Base-by-base conservation (phyloP, 2,797 vertebrate genomes). In the Spinibarbus caldwelli region DNA sequence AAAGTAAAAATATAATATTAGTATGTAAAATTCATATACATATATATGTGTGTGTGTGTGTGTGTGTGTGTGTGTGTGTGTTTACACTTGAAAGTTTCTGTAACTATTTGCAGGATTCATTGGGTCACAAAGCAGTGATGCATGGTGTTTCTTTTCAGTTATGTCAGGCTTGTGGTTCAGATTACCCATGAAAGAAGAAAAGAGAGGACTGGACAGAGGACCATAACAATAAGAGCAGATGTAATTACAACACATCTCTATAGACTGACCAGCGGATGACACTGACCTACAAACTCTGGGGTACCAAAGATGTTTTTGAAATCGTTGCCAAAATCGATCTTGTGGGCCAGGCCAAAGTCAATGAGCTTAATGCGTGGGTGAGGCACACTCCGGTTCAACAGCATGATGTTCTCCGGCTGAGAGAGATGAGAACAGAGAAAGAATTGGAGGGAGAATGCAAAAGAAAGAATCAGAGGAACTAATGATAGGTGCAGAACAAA, bases 261-360 rank as follows among this genome's bases (percentile, higher is more conserved):
- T 47, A 73, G 84, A 72, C 78, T 62, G 68, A 66, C 52, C 72
- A 79, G 45, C 26, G 78, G 26, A 72, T 52, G 78, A 54, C 83
- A 96, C 97, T 95, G 89, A 99, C 98, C 98, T 87, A 99, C 98
- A 93, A 99, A 99, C 90, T 99, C 98, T 1, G 98, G 97, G 0
- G 98, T 99, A 86, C 98, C 98, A n/a, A 99, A 99, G 90, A 99
- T 99, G 93, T 99, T 99, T 94, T 99, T 99, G 92, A 99, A 99
- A 93, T 99, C 98, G 90, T 98, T 99, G 92, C 97, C 96, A 85
- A 98, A 98, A 90, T 99, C 97, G 57, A 99, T 99, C 95, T 98
- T 99, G 93, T 99, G 98, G 5, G 98, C 98, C 92, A 99, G 94
- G 71, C 98, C 98, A 62, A 99, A 99, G 95, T 99, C 98, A 76